phyloP scores from a whole-genome alignment of 2,113 vertebrate species.

The Ictalurus furcatus region DNA sequence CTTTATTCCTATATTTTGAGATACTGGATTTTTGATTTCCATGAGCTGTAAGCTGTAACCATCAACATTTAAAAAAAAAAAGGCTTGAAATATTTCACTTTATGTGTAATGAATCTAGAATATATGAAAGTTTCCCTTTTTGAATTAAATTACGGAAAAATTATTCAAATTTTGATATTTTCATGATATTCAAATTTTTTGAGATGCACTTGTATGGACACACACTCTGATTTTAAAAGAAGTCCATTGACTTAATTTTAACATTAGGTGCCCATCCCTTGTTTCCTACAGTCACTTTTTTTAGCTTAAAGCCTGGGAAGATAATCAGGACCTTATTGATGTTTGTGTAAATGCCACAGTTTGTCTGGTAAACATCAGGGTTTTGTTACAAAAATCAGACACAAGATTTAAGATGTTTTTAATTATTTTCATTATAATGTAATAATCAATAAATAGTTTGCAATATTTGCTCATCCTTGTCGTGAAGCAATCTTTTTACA shows the following conservation, averaged over 20 bases:
- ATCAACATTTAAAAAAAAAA: no score
- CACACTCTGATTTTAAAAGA: constrained; percentile 9
- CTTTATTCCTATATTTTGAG: no score
- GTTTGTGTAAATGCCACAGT: background rate
- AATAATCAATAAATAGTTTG: background rate
- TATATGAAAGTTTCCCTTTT: no score
- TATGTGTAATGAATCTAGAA: no score
- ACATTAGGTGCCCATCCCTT: background rate
- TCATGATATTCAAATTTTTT: no score
- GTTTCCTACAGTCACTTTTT: background rate
- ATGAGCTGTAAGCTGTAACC: no score
- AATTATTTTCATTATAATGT: background rate
- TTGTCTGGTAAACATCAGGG: constrained; percentile 19
- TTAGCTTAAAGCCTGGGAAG: constrained; percentile 31
- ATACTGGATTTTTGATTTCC: no score
- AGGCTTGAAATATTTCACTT: no score
- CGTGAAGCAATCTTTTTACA: background rate
- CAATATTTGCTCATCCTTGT: background rate
- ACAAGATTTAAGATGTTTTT: constrained; percentile 16
- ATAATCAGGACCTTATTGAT: constrained; percentile 35
- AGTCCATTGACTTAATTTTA: constrained; percentile 20
- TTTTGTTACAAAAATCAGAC: background rate
- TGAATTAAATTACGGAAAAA: no score
- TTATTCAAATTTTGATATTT: no score
- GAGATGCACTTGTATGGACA: background rate